Evolutionary conservation across 30 jellyfish, hydroid and myxozoan species (phyloP).

Genomic region (Sanderia malayensis): DNA sequence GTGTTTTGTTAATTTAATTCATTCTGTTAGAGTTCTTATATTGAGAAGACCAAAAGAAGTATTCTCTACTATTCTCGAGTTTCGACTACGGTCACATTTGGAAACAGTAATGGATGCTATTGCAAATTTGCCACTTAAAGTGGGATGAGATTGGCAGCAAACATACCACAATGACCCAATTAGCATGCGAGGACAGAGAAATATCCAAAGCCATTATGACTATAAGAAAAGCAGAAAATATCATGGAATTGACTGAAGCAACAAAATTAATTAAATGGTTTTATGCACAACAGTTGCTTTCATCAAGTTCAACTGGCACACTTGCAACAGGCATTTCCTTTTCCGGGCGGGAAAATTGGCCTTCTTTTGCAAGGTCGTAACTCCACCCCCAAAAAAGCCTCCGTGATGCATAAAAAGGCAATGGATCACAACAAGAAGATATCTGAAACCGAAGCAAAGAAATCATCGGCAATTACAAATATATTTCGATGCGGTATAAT

Average conservation of each 20-base stretch:
- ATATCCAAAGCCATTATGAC: background rate
- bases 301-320: background rate
- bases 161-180: conserved; percentile 10
- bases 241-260: conserved; percentile 9
- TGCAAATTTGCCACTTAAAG: conserved; percentile 11
- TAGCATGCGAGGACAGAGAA: conserved; percentile 17
- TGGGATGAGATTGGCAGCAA: conserved; percentile 30
- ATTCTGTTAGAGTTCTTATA: too few species aligned
- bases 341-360: background rate
- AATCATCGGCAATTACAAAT: conserved; percentile 24
- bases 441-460: conserved; percentile 5
- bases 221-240: conserved; percentile 23
- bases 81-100: too few species aligned
- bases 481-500: conserved; percentile 22
- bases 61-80: too few species aligned
- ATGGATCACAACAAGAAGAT: conserved; percentile 16
- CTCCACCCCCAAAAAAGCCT: too few species aligned
- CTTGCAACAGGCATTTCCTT: conserved; percentile 33
- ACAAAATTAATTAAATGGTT: conserved; percentile 36
- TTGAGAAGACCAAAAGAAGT: too few species aligned
- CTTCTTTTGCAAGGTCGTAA: conserved; percentile 5
- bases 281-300: conserved; percentile 37
- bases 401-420: conserved; percentile 8
- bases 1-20: too few species aligned
- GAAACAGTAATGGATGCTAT: conserved; percentile 35